Evolutionary conservation across 2,113 vertebrate genomes (phyloP), one percentile per base, ranked within the genome.

Genomic region (Chelonoidis abingdonii): DNA sequence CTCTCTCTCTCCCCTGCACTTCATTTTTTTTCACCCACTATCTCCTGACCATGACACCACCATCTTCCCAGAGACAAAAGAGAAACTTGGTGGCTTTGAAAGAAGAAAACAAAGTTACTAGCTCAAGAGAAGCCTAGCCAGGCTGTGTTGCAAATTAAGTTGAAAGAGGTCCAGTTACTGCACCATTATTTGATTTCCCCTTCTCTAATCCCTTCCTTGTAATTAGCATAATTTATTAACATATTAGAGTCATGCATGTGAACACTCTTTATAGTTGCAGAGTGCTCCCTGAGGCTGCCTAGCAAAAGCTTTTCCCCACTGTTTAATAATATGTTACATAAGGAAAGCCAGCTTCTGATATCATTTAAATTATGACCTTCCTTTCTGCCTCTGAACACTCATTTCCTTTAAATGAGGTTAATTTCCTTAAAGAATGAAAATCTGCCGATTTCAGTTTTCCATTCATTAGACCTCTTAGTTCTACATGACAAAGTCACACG

Each of bases 311-410:
- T 80, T 95, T 83, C 93, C 97, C 94, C 83, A 62, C 95, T 90
- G 89, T 96, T 98, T 94, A 97, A 96, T 96, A 96, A 98, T 96
- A 97, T 86, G 35, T 93, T 94, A 94, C 95, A 91, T 94, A 89
- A 29, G 89, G 95, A 97, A 97, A 95, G 92, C 92, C 84, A 85
- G 80, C 89, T 93, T 93, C 93, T 97, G 97, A 97, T 97, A 98
- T 95, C 94, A 96, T 98, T 97, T 98, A 97, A 97, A 97, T 98
- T 97, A 98, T 97, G 92, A 96, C 96, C 97, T 97, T 97, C 95
- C 85, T 96, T 92, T 98, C 90, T 94, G 96, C 93, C 92, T 97
- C 96, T 94, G 97, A 98, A 98, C 93, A 93, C 91, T 93, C 93
- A 90, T 96, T 97, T 98, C 94, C 97, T 97, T 94, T 93, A 84